These are phyloP conservation scores for Limnephilus lunatus DNA, from an alignment of 2,888 invertebrate species.

Conservation along the genomic window DNA sequence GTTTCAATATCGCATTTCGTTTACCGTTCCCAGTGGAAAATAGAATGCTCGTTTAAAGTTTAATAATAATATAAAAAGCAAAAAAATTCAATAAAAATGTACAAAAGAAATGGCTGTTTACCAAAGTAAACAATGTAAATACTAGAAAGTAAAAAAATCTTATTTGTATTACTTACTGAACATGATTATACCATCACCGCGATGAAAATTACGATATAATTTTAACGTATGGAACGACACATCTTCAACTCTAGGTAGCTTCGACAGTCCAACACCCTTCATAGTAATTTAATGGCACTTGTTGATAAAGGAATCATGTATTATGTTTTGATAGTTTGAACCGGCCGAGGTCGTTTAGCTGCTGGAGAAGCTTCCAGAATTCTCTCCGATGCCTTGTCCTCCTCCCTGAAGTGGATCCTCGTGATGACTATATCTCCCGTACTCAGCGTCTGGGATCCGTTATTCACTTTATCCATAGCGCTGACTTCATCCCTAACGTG, in stretches of 20 bases:
- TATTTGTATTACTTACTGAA: slow-evolving; percentile 43
- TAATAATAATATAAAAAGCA: slow-evolving; percentile 13
- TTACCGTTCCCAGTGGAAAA: background rate
- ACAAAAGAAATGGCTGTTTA: slow-evolving; percentile 44
- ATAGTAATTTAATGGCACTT: slow-evolving; percentile 61
- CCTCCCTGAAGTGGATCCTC: slow-evolving; percentile 81
- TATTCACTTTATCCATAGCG: slow-evolving; percentile 59
- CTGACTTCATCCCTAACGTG: slow-evolving; percentile 69
- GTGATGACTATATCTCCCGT: slow-evolving; percentile 96
- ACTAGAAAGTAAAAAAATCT: slow-evolving; percentile 33
- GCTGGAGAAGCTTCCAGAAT: slow-evolving; percentile 74
- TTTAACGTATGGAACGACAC: slow-evolving; percentile 24
- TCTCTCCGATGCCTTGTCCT: slow-evolving; percentile 75
- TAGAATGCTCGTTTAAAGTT: background rate
- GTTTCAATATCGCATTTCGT: background rate
- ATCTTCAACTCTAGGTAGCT: background rate
- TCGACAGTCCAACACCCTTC: slow-evolving; percentile 16
- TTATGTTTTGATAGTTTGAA: slow-evolving; percentile 58
- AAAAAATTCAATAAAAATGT: slow-evolving; percentile 15
- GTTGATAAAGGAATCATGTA: slow-evolving; percentile 53
- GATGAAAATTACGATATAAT: slow-evolving; percentile 35
- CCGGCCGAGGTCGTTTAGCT: slow-evolving; percentile 69
- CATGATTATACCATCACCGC: slow-evolving; percentile 41
- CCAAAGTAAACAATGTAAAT: slow-evolving; percentile 21
- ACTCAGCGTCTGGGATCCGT: slow-evolving; percentile 89